Percentiles rank a stretch among this genome's conserved stretches.
Evolutionary conservation across 2,797 vertebrate species (phyloP).

Genomic region (Chelmon rostratus): DNA sequence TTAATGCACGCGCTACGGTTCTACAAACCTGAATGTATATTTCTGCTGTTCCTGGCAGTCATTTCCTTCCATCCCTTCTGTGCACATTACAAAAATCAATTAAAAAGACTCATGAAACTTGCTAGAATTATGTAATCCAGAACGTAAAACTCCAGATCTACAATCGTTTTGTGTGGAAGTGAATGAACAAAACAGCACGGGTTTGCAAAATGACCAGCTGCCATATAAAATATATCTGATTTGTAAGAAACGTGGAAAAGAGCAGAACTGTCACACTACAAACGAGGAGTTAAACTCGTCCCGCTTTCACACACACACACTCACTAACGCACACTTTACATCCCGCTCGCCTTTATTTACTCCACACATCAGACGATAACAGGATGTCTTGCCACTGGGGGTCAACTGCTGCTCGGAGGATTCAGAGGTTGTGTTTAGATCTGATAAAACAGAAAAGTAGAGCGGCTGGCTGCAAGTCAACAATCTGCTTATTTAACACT

Average conservation of each 20-base stretch:
- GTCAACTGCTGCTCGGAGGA: slow-evolving; percentile 40
- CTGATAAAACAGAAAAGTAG: slow-evolving; percentile 48
- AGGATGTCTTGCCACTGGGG: slow-evolving; percentile 60
- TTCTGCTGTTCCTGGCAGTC: background rate
- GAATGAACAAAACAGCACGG: background rate
- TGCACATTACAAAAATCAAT: background rate
- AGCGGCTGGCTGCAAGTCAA: slow-evolving; percentile 58
- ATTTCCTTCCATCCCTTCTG: background rate
- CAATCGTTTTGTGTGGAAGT: background rate
- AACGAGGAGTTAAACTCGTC: background rate
- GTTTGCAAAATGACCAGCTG: background rate
- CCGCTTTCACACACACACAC: background rate
- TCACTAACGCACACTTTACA: slow-evolving; percentile 23
- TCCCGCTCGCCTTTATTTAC: slow-evolving; percentile 10
- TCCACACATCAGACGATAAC: slow-evolving; percentile 60
- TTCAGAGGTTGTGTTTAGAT: slow-evolving; percentile 51
- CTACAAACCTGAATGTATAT: background rate
- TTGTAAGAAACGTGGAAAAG: background rate
- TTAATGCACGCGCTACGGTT: background rate
- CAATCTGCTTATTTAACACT: slow-evolving; percentile 60
- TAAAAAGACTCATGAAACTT: background rate
- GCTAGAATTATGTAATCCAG: background rate
- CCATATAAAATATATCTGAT: background rate
- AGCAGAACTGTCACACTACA: background rate
- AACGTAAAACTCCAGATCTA: background rate